Base-by-base conservation (phyloP, 1,140 invertebrate species). In the Cataglyphis hispanica region DNA sequence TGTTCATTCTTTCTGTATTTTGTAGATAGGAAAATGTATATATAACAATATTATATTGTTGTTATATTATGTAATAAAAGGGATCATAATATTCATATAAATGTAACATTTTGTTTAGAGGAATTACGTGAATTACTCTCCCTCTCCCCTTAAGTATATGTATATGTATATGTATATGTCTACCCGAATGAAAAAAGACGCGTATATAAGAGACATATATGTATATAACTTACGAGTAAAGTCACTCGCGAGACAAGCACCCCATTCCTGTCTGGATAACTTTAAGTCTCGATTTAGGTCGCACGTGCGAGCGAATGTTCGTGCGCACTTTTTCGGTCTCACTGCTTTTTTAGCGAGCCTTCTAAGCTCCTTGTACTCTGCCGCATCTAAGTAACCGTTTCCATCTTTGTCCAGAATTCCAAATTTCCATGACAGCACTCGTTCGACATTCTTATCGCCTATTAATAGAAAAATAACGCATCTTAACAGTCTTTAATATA, bases 351-450 rank as follows among this genome's bases (percentile, higher is more conserved):
- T 98, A 1, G 98, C 97, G 37, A 99, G 96, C 86, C 97, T 96
- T 77, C 97, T 96, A 6, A 99, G 95, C 81, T 97, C 97, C 86
- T 97, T 96, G 90, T 98, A 98, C 93, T 99, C 98, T 50, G 96
- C 96, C 87, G 97, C 97, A 90, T 98, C 97, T 69, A 99, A 94
- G 63, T 95, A 95, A 34, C 96, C 96, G 94, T 98, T 98, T 16
- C 95, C 95, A 94, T 99, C 97, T 43, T 94, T 94, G 94, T 99
- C 98, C 90, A 99, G 95, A 63, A 97, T 96, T 1, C 95, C 93
- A 91, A 99, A 99, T 93, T 99, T 99, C 98, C 98, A 99, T 63
- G 97, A 96, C 10, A 98, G 91, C 0, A 98, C 97, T 1, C 92
- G 92, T 43, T 94, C 93, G 8, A 93, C 90, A 53, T 95, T 94